A percentile compares a stretch with the other conserved stretches of the same genome.
Conservation (phyloP, 2,888 invertebrate species). For the Sympetrum striolatum region DNA sequence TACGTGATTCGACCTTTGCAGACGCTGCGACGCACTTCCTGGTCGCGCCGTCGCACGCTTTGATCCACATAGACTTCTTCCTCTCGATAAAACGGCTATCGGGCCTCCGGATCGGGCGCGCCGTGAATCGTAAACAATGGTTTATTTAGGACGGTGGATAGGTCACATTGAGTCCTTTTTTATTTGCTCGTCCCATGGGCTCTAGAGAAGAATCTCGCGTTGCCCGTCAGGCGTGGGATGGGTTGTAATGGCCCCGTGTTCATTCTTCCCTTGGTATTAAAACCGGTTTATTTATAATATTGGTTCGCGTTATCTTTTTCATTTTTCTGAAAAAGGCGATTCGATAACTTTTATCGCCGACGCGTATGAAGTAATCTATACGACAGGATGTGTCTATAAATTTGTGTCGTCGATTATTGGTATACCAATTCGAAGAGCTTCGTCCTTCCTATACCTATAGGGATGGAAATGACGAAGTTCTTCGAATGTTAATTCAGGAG, state of each 20-base stretch:
- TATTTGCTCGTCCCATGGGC: neutral
- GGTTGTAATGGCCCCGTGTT: neutral
- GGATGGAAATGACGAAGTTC: too few species aligned
- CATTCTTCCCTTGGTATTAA: neutral
- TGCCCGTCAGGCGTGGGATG: neutral
- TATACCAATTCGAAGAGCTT: too few species aligned
- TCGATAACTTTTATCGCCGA: neutral
- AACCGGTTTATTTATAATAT: neutral
- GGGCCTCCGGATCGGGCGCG: neutral
- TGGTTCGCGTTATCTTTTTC: neutral
- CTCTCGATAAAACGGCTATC: neutral
- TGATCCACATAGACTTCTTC: neutral
- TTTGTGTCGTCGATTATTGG: neutral
- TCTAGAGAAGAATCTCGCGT: neutral
- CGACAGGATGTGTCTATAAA: neutral
- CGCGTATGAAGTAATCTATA: neutral
- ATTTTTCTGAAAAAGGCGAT: neutral
- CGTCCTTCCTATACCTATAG: too few species aligned
- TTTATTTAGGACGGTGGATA: neutral
- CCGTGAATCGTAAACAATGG: neutral
- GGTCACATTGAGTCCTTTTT: neutral
- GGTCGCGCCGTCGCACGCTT: neutral
- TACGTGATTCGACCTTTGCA: neutral
- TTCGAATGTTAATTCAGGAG: too few species aligned
- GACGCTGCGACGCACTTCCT: neutral